phyloP scores from a whole-genome alignment of 2,113 vertebrate genomes.

The Poecile atricapillus region DNA sequence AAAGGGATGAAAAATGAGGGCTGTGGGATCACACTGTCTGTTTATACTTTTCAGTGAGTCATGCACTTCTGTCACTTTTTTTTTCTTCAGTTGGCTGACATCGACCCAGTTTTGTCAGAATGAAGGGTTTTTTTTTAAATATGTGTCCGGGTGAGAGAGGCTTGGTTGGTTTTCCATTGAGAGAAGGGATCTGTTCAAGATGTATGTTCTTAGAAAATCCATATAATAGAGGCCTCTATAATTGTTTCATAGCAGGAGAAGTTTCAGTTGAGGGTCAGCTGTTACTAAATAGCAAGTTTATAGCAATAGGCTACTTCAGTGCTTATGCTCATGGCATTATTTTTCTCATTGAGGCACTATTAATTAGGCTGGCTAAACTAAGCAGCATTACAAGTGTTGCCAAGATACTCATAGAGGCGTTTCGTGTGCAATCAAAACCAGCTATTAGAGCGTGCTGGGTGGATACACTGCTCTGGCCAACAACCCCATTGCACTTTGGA shows the following conservation, averaged over 20 bases:
- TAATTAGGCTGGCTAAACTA: constrained; percentile 41
- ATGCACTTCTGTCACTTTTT: neutral
- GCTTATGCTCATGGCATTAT: neutral
- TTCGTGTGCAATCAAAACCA: neutral
- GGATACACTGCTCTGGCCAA: neutral
- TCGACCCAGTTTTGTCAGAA: neutral
- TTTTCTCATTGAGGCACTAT: constrained; percentile 10
- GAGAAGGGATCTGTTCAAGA: neutral
- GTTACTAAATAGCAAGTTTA: neutral
- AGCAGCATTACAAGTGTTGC: constrained; percentile 15
- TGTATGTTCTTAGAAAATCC: neutral
- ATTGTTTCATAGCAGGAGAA: neutral
- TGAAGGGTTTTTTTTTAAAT: neutral
- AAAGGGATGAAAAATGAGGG: neutral
- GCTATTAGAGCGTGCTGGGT: neutral
- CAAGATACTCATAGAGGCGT: neutral
- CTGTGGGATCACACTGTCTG: neutral
- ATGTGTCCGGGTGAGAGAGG: neutral
- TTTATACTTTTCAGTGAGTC: neutral
- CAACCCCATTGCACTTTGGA: neutral
- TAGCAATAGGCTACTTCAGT: neutral
- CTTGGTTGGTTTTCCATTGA: neutral
- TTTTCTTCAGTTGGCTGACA: neutral
- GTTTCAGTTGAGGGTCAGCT: neutral
- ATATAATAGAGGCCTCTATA: neutral